A percentile compares a stretch with the other conserved stretches of the same genome.
These are phyloP conservation scores for Anabas testudineus DNA, from an alignment of 2,797 vertebrate species.

Conservation along the genomic window DNA sequence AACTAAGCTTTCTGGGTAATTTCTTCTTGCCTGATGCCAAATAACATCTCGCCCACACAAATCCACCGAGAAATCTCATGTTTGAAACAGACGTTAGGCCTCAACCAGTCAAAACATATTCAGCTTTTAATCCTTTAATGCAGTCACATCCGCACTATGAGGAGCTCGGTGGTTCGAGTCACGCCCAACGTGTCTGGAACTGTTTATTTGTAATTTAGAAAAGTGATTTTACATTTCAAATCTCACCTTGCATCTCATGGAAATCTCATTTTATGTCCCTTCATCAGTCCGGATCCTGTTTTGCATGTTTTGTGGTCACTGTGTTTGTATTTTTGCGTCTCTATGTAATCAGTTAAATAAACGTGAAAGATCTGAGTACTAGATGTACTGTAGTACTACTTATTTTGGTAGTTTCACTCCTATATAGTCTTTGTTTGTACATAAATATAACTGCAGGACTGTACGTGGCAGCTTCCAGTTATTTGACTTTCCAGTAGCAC, in stretches of 20 bases:
- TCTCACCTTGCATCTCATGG: too few species aligned
- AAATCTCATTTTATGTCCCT: too few species aligned
- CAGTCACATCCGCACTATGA: not conserved
- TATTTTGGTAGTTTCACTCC: too few species aligned
- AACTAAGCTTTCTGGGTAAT: constrained; percentile 25
- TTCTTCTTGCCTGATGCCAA: constrained; percentile 24
- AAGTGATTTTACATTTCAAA: too few species aligned
- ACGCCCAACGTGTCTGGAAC: not conserved
- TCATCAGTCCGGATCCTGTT: too few species aligned
- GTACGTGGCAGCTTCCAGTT: not conserved
- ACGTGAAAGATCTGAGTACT: too few species aligned
- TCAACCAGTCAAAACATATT: not conserved
- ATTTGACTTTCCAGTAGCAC: not conserved
- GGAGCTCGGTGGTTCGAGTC: not conserved
- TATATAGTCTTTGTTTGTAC: not conserved
- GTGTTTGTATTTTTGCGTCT: too few species aligned
- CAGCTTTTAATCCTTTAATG: constrained; percentile 5
- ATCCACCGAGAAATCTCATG: not conserved
- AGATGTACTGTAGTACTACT: too few species aligned
- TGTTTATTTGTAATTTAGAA: not conserved
- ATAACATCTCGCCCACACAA: not conserved
- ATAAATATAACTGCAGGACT: not conserved
- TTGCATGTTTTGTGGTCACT: too few species aligned
- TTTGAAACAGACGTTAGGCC: not conserved
- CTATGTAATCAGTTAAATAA: too few species aligned